Evolutionary conservation across 2,797 vertebrate genomes (phyloP).

Genomic region (Anguilla marmorata): DNA sequence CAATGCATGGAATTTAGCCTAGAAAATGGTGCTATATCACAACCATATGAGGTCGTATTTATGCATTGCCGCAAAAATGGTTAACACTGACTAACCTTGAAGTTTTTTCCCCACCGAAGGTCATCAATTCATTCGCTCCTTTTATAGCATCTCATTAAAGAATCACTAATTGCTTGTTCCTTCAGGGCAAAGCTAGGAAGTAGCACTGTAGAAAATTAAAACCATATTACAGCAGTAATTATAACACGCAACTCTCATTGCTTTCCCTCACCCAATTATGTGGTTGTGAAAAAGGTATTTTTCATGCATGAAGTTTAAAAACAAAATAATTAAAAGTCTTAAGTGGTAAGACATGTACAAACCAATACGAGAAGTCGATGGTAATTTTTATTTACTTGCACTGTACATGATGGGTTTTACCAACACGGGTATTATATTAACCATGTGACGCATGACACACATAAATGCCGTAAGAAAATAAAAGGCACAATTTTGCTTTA

Average conservation of each 20-base stretch:
- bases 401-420: slow-evolving; percentile 87
- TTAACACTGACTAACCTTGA: slow-evolving; percentile 26
- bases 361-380: slow-evolving; percentile 52
- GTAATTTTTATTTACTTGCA: slow-evolving; percentile 92
- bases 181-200: slow-evolving; percentile 31
- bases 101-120: slow-evolving; percentile 19
- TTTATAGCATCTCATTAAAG: slow-evolving; percentile 41
- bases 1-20: neutral
- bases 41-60: neutral
- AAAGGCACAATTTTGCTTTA: slow-evolving; percentile 91
- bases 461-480: slow-evolving; percentile 86
- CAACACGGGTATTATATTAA: slow-evolving; percentile 80
- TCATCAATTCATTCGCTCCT: slow-evolving; percentile 21
- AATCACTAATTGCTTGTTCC: slow-evolving; percentile 35
- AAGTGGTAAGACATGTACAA: neutral
- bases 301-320: slow-evolving; percentile 20
- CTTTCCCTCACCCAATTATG: neutral
- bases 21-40: neutral
- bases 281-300: neutral
- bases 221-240: slow-evolving; percentile 15
- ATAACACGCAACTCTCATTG: neutral
- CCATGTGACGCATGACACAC: slow-evolving; percentile 85
- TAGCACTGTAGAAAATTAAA: slow-evolving; percentile 12
- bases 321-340: neutral
- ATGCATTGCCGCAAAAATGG: neutral